Evolutionary conservation across 1,140 invertebrate species (phyloP).

Genomic region (Lepidurus arcticus): DNA sequence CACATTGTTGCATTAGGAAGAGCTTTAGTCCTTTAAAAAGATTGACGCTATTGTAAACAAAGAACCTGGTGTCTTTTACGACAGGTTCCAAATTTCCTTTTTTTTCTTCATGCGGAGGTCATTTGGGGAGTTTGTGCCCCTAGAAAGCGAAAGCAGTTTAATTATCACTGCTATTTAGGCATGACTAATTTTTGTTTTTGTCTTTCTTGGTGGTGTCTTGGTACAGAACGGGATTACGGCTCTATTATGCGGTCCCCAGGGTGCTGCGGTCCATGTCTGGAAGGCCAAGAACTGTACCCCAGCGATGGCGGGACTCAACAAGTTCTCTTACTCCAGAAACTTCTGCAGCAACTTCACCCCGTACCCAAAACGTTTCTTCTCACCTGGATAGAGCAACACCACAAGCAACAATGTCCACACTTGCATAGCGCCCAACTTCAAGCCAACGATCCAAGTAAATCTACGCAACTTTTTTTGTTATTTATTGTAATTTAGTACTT

Average conservation of each 20-base stretch:
- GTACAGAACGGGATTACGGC: not conserved
- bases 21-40: too few species aligned
- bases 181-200: not conserved
- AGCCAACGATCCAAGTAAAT: conserved; percentile 2
- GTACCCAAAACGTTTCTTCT: not conserved
- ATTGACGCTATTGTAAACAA: too few species aligned
- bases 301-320: not conserved
- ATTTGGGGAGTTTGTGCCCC: too few species aligned
- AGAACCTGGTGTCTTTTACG: too few species aligned
- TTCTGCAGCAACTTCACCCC: not conserved
- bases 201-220: too few species aligned
- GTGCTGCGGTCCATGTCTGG: not conserved
- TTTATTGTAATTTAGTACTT: not conserved
- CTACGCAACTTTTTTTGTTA: not conserved
- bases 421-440: not conserved
- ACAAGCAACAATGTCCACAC: not conserved
- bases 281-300: not conserved
- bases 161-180: too few species aligned
- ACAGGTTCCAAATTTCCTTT: too few species aligned
- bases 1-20: too few species aligned
- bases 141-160: too few species aligned
- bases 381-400: not conserved
- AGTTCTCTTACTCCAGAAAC: not conserved
- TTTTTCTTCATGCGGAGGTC: too few species aligned
- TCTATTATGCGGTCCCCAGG: not conserved